Conservation (phyloP, 2,797 vertebrate species). For the Neostethus bicornis region DNA sequence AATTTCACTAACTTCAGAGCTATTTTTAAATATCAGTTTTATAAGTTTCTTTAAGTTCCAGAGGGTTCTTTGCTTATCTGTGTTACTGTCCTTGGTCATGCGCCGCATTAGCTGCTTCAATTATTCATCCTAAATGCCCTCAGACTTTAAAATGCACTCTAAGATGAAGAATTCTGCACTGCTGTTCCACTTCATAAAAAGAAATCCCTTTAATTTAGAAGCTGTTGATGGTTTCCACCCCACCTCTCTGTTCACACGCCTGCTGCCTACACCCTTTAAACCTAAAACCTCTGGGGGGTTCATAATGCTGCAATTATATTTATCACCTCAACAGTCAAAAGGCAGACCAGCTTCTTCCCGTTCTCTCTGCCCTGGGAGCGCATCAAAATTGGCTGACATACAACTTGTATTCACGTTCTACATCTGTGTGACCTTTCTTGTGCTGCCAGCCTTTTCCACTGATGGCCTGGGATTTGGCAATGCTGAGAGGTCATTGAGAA, state of each 20-base stretch:
- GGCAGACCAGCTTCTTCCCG: constrained; percentile 37
- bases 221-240: constrained; percentile 59
- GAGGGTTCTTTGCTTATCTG: constrained; percentile 64
- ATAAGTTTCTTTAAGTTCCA: constrained; percentile 61
- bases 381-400: constrained; percentile 61
- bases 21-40: constrained; percentile 56
- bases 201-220: constrained; percentile 69
- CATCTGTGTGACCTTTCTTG: constrained; percentile 45
- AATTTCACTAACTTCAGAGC: constrained; percentile 60
- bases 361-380: constrained; percentile 33
- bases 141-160: constrained; percentile 58
- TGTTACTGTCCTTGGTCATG: constrained; percentile 63
- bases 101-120: constrained; percentile 70
- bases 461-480: constrained; percentile 38
- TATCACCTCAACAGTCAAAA: constrained; percentile 69
- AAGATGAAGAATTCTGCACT: constrained; percentile 38
- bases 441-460: constrained; percentile 28
- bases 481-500: constrained; percentile 36
- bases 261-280: constrained; percentile 45
- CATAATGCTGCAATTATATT: constrained; percentile 75
- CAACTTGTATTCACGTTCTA: constrained; percentile 56
- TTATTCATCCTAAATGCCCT: constrained; percentile 72
- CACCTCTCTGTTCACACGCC: constrained; percentile 26
- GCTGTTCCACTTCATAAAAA: constrained; percentile 66
- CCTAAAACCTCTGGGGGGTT: constrained; percentile 56